These are phyloP conservation scores for Rhinella marina DNA, from an alignment of 2,797 vertebrate genomes.

Conservation along the genomic window DNA sequence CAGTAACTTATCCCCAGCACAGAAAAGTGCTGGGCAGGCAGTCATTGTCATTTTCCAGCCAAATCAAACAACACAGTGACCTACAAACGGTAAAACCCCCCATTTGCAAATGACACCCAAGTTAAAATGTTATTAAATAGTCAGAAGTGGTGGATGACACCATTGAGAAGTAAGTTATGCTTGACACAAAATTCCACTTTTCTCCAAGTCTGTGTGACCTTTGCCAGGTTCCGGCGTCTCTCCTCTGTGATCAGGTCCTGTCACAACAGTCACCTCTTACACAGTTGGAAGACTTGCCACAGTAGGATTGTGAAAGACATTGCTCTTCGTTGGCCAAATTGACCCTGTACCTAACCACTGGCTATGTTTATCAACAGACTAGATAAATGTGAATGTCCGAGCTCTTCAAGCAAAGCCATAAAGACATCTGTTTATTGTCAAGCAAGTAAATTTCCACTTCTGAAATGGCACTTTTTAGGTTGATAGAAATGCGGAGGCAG, in stretches of 20 bases:
- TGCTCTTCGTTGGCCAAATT: constrained; percentile 33
- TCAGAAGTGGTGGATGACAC: constrained; percentile 1
- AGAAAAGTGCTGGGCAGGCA: background rate
- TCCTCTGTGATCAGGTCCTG: background rate
- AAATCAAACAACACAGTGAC: constrained; percentile 33
- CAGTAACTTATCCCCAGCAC: constrained; percentile 1
- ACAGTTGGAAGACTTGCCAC: constrained; percentile 23
- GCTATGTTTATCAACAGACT: constrained; percentile 35
- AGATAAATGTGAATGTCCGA: background rate
- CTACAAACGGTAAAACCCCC: constrained; percentile 22
- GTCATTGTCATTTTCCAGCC: background rate
- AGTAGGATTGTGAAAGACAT: constrained; percentile 15
- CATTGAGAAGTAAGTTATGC: background rate
- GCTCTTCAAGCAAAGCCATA: background rate
- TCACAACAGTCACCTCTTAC: constrained; percentile 25
- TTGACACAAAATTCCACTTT: constrained; percentile 23
- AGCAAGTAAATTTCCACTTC: constrained; percentile 30
- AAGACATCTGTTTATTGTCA: background rate
- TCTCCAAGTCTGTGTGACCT: constrained; percentile 29
- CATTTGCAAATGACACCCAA: constrained; percentile 6
- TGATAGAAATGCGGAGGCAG: too few relatives aligned
- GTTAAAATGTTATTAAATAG: constrained; percentile 39
- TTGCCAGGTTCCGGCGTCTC: background rate
- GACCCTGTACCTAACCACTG: background rate
- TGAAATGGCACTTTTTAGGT: background rate